A percentile compares a stretch with the other conserved stretches of the same genome.
phyloP scores from a whole-genome alignment of 1,140 invertebrate species.

The Harlomillsia oculata region DNA sequence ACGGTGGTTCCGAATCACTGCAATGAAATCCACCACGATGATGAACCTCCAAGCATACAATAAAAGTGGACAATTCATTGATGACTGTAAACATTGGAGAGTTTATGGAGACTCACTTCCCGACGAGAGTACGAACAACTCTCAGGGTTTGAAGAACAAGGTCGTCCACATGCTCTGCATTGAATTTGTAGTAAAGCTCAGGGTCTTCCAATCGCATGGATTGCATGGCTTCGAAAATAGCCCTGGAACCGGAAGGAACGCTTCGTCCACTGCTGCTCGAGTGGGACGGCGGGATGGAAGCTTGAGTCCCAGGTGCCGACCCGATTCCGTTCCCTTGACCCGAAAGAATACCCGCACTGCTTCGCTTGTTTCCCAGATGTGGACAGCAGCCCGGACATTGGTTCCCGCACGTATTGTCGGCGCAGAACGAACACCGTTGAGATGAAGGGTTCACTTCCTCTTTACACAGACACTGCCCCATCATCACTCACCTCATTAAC shows the following conservation, averaged over 20 bases:
- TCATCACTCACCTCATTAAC: no score
- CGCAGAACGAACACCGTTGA: constrained; percentile 5
- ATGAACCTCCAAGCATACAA: no score
- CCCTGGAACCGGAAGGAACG: no score
- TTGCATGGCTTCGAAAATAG: constrained; percentile 11
- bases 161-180: constrained; percentile 50
- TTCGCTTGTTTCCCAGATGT: constrained; percentile 23
- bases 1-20: constrained; percentile 77
- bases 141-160: constrained; percentile 68
- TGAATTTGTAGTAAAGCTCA: no score
- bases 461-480: constrained; percentile 38
- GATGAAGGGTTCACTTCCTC: constrained; percentile 30
- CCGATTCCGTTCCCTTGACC: neutral
- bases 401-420: constrained; percentile 7
- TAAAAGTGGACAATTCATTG: no score
- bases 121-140: constrained; percentile 68
- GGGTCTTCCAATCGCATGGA: constrained; percentile 2
- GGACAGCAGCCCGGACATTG: constrained; percentile 16
- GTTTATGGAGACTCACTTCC: constrained; percentile 56
- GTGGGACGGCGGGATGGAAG: no score
- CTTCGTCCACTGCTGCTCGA: no score
- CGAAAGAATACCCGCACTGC: no score
- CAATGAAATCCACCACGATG: no score
- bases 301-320: neutral
- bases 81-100: no score